These are phyloP conservation scores for Chaetodon trifasciatus DNA, from an alignment of 2,797 vertebrate genomes.

Conservation along the genomic window DNA sequence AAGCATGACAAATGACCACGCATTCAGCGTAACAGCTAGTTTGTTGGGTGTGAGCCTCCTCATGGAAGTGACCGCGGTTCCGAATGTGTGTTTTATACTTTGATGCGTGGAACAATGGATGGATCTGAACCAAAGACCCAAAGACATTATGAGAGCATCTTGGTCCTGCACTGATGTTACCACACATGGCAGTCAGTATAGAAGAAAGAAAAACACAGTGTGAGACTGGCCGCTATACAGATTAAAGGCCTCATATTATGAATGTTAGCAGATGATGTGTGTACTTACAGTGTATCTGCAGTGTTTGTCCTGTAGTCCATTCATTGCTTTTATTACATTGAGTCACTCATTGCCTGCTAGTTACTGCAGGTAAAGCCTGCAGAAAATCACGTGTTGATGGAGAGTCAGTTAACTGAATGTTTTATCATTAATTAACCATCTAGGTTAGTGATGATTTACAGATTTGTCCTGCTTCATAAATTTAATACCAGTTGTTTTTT, in stretches of 20 bases:
- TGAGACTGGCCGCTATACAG: not conserved
- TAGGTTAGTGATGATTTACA: slow-evolving; percentile 1
- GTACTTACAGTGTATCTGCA: not conserved
- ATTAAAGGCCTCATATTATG: not conserved
- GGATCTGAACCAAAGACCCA: slow-evolving; percentile 2
- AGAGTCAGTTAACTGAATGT: not conserved
- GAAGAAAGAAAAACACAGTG: not conserved
- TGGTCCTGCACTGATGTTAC: not conserved
- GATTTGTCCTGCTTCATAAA: not conserved
- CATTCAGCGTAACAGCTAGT: slow-evolving; percentile 11
- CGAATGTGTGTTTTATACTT: slow-evolving; percentile 7
- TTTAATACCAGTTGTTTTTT: not conserved
- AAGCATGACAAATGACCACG: slow-evolving; percentile 10
- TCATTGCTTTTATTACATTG: not conserved
- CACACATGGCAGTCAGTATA: not conserved
- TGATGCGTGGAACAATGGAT: slow-evolving; percentile 1
- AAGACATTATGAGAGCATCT: not conserved
- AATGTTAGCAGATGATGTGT: not conserved
- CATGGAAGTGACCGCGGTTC: not conserved
- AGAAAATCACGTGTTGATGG: not conserved
- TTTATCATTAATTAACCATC: not conserved
- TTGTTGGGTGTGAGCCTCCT: slow-evolving; percentile 1
- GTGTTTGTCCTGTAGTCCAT: not conserved
- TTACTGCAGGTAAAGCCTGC: not conserved
- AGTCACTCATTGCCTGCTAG: not conserved